Percentiles rank a stretch among this genome's conserved stretches.
Evolutionary conservation across 2,797 vertebrate species (phyloP).

Genomic region (Notolabrus celidotus): DNA sequence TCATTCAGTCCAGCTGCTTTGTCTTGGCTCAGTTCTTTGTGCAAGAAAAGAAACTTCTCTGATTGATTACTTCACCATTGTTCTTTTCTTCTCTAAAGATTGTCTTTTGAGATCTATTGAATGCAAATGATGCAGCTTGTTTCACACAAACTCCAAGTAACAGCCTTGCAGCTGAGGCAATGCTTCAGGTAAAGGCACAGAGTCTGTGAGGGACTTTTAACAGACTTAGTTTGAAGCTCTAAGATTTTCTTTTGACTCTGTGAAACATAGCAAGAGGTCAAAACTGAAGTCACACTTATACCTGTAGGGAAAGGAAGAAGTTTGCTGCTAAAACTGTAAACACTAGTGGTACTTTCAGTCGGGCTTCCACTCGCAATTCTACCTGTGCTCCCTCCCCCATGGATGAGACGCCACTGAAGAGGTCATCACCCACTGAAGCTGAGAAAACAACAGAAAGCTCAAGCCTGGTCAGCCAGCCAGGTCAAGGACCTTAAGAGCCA

Average conservation of each 20-base stretch:
- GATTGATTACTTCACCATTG: constrained; percentile 72
- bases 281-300: not conserved
- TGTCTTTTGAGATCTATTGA: constrained; percentile 43
- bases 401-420: constrained; percentile 35
- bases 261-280: constrained; percentile 14
- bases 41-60: constrained; percentile 35
- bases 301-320: not conserved
- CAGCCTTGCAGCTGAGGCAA: constrained; percentile 21
- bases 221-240: not conserved
- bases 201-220: constrained; percentile 32
- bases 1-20: constrained; percentile 5
- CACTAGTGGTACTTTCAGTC: not conserved
- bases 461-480: constrained; percentile 70
- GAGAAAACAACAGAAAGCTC: constrained; percentile 72
- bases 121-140: constrained; percentile 55
- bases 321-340: not conserved
- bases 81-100: constrained; percentile 77
- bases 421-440: constrained; percentile 67
- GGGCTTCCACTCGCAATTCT: not conserved
- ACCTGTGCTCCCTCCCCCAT: constrained; percentile 12
- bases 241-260: constrained; percentile 5
- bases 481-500: constrained; percentile 78
- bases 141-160: constrained; percentile 47
- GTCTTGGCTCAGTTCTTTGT: constrained; percentile 42
- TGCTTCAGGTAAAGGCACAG: not conserved